Evolutionary conservation across 2,797 vertebrate species (phyloP).

Genomic region (Coendou prehensilis): DNA sequence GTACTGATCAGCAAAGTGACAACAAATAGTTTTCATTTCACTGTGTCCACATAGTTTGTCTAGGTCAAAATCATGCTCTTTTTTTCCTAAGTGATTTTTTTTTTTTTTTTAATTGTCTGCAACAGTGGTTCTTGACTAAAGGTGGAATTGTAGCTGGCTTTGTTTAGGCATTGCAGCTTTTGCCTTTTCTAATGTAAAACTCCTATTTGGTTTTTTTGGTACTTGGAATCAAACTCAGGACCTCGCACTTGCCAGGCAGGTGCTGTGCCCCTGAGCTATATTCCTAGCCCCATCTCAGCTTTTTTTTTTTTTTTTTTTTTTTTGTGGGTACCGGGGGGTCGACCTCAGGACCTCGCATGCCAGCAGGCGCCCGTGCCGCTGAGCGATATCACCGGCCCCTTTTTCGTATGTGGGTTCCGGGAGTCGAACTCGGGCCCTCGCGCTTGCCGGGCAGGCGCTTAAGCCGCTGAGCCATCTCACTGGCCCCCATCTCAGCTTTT

Average conservation of each 20-base stretch:
- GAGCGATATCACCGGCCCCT: no score
- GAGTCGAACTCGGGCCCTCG: no score
- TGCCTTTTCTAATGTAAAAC: not conserved
- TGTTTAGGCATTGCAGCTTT: slow-evolving; percentile 59
- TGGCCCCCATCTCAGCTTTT: slow-evolving; percentile 24
- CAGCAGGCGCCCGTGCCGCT: no score
- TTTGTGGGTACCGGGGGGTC: no score
- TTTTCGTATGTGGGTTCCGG: no score
- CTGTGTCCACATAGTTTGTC: not conserved
- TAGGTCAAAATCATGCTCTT: not conserved
- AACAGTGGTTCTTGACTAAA: slow-evolving; percentile 52
- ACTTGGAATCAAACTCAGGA: not conserved
- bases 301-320: no score
- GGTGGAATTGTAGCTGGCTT: slow-evolving; percentile 31
- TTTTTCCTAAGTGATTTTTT: not conserved
- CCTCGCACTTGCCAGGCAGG: not conserved
- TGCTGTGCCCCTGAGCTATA: no score
- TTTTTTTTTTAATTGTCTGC: slow-evolving; percentile 60
- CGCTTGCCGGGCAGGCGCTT: not conserved
- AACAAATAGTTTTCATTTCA: slow-evolving; percentile 14
- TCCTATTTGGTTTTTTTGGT: not conserved
- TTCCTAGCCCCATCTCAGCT: not conserved
- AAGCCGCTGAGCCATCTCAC: not conserved
- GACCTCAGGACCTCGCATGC: no score
- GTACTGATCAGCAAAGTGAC: not conserved